Percentiles rank a stretch among this genome's conserved stretches.
Conservation (phyloP, 1,140 invertebrate species). For the Ceratoteleas bidentatus region DNA sequence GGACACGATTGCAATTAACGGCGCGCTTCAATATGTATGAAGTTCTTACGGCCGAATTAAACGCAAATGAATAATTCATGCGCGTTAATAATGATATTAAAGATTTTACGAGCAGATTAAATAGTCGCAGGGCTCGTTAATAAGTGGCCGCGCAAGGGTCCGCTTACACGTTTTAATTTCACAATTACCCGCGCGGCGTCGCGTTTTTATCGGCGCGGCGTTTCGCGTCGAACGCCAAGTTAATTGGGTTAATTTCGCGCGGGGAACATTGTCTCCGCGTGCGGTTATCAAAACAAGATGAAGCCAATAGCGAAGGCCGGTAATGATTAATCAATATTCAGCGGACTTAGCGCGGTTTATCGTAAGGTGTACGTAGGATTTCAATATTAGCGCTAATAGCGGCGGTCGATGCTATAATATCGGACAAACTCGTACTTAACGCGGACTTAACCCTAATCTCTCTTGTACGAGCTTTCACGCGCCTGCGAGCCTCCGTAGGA, state of each 20-base stretch:
- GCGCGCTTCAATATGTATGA: constrained; percentile 38
- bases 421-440: constrained; percentile 59
- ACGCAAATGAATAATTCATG: constrained; percentile 41
- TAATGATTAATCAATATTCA: constrained; percentile 59
- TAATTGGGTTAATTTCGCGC: constrained; percentile 15
- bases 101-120: constrained; percentile 48
- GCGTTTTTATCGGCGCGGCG: neutral
- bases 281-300: constrained; percentile 40
- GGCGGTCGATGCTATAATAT: constrained; percentile 58
- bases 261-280: constrained; percentile 15
- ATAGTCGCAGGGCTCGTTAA: constrained; percentile 28
- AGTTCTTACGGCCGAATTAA: constrained; percentile 38
- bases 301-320: constrained; percentile 27
- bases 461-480: constrained; percentile 61
- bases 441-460: constrained; percentile 62
- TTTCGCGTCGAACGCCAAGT: neutral
- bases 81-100: constrained; percentile 46
- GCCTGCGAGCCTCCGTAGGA: constrained; percentile 46
- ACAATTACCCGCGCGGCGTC: constrained; percentile 19
- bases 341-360: constrained; percentile 45
- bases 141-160: constrained; percentile 27
- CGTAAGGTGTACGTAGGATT: constrained; percentile 59
- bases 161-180: constrained; percentile 29
- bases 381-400: constrained; percentile 63
- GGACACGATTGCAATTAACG: constrained; percentile 32